Evolutionary conservation across 2,797 vertebrate genomes (phyloP), one percentile per base, ranked within the genome.

Genomic region (Hephaestus fuliginosus): DNA sequence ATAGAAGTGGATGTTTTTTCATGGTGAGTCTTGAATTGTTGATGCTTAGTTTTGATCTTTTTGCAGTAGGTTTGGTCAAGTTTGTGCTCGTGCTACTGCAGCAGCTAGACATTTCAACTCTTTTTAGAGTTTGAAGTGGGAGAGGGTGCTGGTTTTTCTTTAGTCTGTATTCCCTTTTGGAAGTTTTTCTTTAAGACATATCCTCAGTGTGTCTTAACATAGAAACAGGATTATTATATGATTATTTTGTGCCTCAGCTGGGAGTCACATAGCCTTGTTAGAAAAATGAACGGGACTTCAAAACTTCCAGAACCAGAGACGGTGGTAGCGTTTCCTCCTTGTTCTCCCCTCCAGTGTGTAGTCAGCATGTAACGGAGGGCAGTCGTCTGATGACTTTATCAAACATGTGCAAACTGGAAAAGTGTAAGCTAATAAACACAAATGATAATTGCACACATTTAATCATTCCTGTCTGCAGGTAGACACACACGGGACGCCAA

Each of bases 381-480:
- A 57, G 53, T 78, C 68, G 18, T 55, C 13, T 76, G 68, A 68
- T 74, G 41, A 18, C 74, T 53, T 76, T 28, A 64, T 61, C 48
- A 43, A 78, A 65, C 82, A 25, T 83, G 83, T 87, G 44, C 67
- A 63, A 48, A 87, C 74, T 69, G 60, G 78, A 87, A 18, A 33
- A 64, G 13, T 58, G 53, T 65, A 62, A 25, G 51, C 48, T 57
- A 39, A 64, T 64, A 22, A 78, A 69, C 15, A 57, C 75, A 78
- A 65, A 75, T 66, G 30, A 74, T 52, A 67, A 70, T 67, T 33
- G 14, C 10, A 8, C 51, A 15, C 17, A 60, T 58, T 41, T 36
- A 62, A 55, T 68, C 53, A 43, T 11, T 22, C 52, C 18, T 18
- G n/a, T 44, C 22, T 1, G 10, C 20, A 69, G 12, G 39, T 39